phyloP scores from a whole-genome alignment of 2,797 vertebrate genomes.

The Rhinoraja longicauda region DNA sequence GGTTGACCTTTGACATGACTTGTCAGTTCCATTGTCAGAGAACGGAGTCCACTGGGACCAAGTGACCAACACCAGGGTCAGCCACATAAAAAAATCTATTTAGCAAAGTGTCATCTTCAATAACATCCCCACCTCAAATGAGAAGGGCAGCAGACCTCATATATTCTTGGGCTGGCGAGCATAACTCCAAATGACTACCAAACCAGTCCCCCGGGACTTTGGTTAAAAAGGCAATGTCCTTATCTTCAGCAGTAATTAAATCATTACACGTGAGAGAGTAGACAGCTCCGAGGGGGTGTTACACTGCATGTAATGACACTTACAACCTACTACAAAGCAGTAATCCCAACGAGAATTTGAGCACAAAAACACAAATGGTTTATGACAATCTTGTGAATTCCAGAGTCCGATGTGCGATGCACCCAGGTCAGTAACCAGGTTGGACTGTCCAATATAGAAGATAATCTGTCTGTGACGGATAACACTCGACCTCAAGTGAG shows the following conservation, averaged over 20 bases:
- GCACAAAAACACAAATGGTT: not conserved
- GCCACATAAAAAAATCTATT: slow-evolving; percentile 69
- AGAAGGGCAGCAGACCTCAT: slow-evolving; percentile 11
- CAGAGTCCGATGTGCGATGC: not conserved
- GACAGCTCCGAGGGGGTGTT: not conserved
- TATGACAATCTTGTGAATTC: not conserved
- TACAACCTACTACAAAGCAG: not conserved
- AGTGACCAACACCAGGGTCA: slow-evolving; percentile 74
- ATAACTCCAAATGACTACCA: slow-evolving; percentile 29
- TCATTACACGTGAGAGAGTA: not conserved
- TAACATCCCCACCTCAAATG: slow-evolving; percentile 49
- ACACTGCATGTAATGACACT: not conserved
- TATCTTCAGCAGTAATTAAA: slow-evolving; percentile 33
- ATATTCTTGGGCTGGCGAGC: slow-evolving; percentile 22
- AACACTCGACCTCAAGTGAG: not conserved
- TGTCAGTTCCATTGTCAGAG: slow-evolving; percentile 64
- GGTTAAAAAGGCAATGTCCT: slow-evolving; percentile 12
- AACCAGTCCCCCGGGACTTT: not conserved
- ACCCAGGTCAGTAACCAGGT: not conserved
- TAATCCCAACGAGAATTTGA: not conserved
- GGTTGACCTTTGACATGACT: slow-evolving; percentile 71
- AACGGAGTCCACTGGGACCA: slow-evolving; percentile 71
- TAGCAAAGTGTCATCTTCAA: slow-evolving; percentile 74
- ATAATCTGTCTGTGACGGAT: not conserved
- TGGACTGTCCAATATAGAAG: not conserved